Base-by-base conservation (phyloP, 2,113 vertebrate genomes). In the Saccopteryx bilineata region DNA sequence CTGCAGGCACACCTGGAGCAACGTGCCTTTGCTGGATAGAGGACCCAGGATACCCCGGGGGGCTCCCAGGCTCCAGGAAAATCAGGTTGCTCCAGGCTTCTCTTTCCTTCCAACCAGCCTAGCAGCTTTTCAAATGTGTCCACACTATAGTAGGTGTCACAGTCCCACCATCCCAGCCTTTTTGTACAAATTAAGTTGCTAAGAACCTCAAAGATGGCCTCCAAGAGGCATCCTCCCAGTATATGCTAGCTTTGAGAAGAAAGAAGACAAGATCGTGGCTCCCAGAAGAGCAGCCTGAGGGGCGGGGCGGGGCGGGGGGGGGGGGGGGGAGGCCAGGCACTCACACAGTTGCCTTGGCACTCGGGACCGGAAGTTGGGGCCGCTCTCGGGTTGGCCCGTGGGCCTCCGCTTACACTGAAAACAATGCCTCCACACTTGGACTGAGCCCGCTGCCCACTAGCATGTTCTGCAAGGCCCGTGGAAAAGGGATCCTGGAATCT, bases 281-380 rank as follows among this genome's bases (percentile, higher is more conserved):
- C 80, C 66, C n/a, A 24, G 21, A 66, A 79, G 31, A 50, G 31
- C n/a, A n/a, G 12, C 17, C 23, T 5, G 52, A 26, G 61, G 19
- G 33, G 9, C 2, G 23, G 31, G 18, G 9, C 14, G 9, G 15
- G 0, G 52, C 8, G 39, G 28, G 6, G 10, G n/a, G n/a, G n/a
- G n/a, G n/a, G n/a, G n/a, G n/a, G n/a, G n/a, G n/a, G n/a, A n/a
- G n/a, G n/a, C n/a, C n/a, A 19, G 46, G 1, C 39, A 74, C 56
- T 11, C 46, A 9, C 5, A 28, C 52, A 39, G 56, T 74, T 3
- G 7, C 39, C 61, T 48, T 33, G 58, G 66, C 50, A 12, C 19
- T 10, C 58, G 24, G 60, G 46, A 80, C 58, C 48, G 48, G 31
- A 15, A 66, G 2, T 6, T 9, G 80, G 28, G 75, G 4, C 24